Conservation (phyloP, 1,140 invertebrate genomes). For the Pararge aegeria region DNA sequence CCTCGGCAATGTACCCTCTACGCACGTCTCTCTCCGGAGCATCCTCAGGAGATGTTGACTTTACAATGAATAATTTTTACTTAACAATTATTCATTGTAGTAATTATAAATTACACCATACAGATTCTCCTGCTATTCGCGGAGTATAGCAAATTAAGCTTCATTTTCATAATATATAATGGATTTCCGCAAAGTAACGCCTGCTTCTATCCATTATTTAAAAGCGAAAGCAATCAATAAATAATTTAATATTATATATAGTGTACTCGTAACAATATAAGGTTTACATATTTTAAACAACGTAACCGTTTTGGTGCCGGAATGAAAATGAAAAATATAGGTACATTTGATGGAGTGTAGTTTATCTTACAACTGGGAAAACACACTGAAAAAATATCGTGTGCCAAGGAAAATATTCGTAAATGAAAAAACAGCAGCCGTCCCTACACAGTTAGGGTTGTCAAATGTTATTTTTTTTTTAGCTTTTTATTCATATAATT, state of each 20-base stretch:
- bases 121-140: too few relatives aligned
- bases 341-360: constrained; percentile 76
- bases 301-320: constrained; percentile 8
- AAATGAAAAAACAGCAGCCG: constrained; percentile 78
- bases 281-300: constrained; percentile 23
- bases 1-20: too few relatives aligned
- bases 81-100: too few relatives aligned
- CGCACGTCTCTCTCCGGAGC: too few relatives aligned
- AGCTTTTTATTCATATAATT: too few relatives aligned
- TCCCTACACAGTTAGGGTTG: constrained; percentile 54
- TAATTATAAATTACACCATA: too few relatives aligned
- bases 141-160: too few relatives aligned
- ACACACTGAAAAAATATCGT: constrained; percentile 76
- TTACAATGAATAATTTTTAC: too few relatives aligned
- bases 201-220: too few relatives aligned
- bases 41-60: too few relatives aligned
- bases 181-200: too few relatives aligned
- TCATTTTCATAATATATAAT: too few relatives aligned
- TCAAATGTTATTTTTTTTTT: background rate
- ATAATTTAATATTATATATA: background rate
- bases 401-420: constrained; percentile 76
- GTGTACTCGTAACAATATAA: background rate
- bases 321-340: constrained; percentile 58
- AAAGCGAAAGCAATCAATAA: background rate
- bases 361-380: constrained; percentile 78